A percentile compares a stretch with the other conserved stretches of the same genome.
phyloP scores from a whole-genome alignment of 2,888 invertebrate species.

The Sesamia inferens region DNA sequence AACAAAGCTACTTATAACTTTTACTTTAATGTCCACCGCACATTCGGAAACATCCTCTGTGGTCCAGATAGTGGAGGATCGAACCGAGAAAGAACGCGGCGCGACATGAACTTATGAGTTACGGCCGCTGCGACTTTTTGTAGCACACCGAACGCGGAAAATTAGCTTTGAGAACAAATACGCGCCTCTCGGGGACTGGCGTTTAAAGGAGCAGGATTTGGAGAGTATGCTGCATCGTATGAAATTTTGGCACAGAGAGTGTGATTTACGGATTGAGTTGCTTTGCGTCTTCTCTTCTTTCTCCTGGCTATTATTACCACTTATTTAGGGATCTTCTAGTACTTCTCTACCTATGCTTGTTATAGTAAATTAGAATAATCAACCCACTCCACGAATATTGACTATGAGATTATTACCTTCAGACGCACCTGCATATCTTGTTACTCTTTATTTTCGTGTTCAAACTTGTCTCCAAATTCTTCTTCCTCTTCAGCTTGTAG shows the following conservation, averaged over 20 bases:
- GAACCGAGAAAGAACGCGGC: slow-evolving; percentile 81
- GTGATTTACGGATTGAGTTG: neutral
- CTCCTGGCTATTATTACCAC: neutral
- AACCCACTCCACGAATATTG: neutral
- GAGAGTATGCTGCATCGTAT: neutral
- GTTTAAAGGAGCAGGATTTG: slow-evolving; percentile 22
- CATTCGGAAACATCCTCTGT: slow-evolving; percentile 73
- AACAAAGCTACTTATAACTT: neutral
- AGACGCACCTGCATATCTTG: neutral
- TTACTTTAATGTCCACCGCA: neutral
- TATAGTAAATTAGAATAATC: neutral
- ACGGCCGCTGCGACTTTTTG: slow-evolving; percentile 78
- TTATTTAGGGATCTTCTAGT: neutral
- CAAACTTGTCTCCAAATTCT: neutral
- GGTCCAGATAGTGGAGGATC: slow-evolving; percentile 70
- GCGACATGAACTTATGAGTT: slow-evolving; percentile 87
- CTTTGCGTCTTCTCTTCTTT: neutral
- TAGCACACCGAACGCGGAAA: slow-evolving; percentile 70
- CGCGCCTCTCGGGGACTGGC: slow-evolving; percentile 22
- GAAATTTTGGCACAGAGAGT: neutral
- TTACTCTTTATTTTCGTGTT: neutral
- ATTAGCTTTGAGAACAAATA: slow-evolving; percentile 67
- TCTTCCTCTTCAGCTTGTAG: no score
- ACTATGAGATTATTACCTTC: no score
- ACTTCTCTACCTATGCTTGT: neutral